Evolutionary conservation across 2,888 invertebrate species (phyloP), one percentile per base, ranked within the genome.

Genomic region (Neoscelio sp.): DNA sequence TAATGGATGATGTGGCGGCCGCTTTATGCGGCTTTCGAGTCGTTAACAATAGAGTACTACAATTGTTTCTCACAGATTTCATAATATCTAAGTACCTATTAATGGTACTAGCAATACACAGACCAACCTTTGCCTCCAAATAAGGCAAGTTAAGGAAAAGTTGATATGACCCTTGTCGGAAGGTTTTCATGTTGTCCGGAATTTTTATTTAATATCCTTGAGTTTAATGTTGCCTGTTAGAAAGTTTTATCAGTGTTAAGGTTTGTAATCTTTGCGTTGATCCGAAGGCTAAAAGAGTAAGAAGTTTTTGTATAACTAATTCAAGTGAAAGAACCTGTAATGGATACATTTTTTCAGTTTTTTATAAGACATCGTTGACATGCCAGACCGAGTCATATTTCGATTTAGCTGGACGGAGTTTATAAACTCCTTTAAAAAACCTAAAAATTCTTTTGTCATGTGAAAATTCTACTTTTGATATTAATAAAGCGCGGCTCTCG

Each of bases 231-330:
- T 40, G 8, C 23, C 38, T 23, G 52, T 18, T n/a, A 8, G 15
- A 5, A n/a, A 40, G 15, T 62, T 30, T 60, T 38, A 80, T 80
- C 6, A 78, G 7, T 0, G 75, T 33, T 3, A 78, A 35, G 0
- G 64, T 56, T 35, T 80, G 67, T 6, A 75, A 46, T n/a, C 75
- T 73, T 8, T 80, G 77, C 0, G 52, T 60, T 6, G 71, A 67
- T 5, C 56, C 67, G 4, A 76, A 26, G 6, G 75, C 75, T n/a
- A 68, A 33, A 0, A 80, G 48, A 2, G 60, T 28, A 2, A 76
- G 40, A 1, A 56, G 15, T 42, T 64, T 68, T 7, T 62, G 44
- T 12, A 71, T 76, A 1, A 68, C 10, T 35, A 48, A 33, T 20
- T 35, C 10, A 10, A 60, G 28, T 1, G 48, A 18, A 15, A 76